Evolutionary conservation across 2,113 vertebrate species (phyloP).

Genomic region (Anser cygnoides): DNA sequence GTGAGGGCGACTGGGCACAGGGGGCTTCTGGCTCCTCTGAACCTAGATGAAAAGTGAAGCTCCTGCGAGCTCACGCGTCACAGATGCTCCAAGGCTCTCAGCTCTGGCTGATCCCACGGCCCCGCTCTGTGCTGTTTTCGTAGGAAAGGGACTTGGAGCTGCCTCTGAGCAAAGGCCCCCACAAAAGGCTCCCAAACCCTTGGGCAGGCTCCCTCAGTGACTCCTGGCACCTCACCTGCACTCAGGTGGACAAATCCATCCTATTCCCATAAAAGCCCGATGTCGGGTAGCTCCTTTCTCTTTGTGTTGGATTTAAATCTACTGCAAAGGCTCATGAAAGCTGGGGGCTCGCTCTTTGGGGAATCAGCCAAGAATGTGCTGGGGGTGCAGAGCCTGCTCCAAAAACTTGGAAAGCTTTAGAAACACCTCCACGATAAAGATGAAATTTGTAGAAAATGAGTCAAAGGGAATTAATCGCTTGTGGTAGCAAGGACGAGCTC

Average conservation of each 20-base stretch:
- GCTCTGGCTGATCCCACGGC: neutral
- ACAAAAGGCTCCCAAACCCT: neutral
- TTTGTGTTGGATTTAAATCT: neutral
- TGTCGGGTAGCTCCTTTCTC: neutral
- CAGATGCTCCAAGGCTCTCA: neutral
- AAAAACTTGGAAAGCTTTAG: neutral
- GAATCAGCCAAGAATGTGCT: neutral
- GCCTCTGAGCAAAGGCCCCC: neutral
- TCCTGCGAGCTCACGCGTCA: neutral
- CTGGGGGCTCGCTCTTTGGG: neutral
- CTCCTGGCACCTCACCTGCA: neutral
- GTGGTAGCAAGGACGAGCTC: too few relatives aligned
- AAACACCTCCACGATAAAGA: neutral
- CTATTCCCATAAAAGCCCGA: neutral
- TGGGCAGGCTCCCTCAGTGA: neutral
- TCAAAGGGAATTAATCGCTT: neutral
- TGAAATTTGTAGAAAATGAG: neutral
- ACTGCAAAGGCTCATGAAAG: neutral
- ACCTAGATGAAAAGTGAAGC: neutral
- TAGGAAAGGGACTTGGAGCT: fast-evolving
- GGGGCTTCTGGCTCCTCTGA: neutral
- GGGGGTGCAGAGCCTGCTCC: neutral
- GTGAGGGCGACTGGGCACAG: neutral
- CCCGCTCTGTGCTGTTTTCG: neutral
- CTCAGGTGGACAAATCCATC: neutral